phyloP scores from a whole-genome alignment of 2,888 invertebrate genomes.

The Sycophila texana region DNA sequence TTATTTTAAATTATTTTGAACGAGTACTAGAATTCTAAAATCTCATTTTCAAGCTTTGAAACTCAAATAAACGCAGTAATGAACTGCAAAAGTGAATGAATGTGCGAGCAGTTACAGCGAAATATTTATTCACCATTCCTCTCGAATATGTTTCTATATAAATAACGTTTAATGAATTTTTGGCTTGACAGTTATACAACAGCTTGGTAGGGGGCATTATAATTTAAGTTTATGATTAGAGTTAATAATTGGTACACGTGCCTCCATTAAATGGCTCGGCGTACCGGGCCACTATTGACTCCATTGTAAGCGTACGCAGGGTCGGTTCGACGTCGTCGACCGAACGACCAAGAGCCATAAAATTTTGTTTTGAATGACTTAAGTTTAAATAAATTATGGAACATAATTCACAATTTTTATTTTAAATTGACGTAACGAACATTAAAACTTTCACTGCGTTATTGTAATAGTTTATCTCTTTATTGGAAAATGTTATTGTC shows the following conservation, averaged over 20 bases:
- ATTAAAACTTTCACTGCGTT: not conserved
- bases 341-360: constrained; percentile 30
- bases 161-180: constrained; percentile 69
- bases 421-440: not conserved
- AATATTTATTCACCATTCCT: constrained; percentile 54
- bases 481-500: not conserved
- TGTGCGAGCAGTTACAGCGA: not conserved
- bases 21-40: not conserved
- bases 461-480: not conserved
- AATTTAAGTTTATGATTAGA: constrained; percentile 73
- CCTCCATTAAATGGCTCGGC: constrained; percentile 61
- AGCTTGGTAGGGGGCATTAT: constrained; percentile 65
- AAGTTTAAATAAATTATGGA: constrained; percentile 38
- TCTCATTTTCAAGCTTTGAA: constrained; percentile 7
- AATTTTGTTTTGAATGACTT: constrained; percentile 22
- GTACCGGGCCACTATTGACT: constrained; percentile 23
- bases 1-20: not conserved
- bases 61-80: constrained; percentile 40
- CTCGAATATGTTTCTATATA: constrained; percentile 62
- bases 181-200: constrained; percentile 63
- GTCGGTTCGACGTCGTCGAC: not conserved
- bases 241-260: constrained; percentile 73
- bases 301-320: not conserved
- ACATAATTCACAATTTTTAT: constrained; percentile 20
- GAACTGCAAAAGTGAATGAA: constrained; percentile 39